Evolutionary conservation across 2,113 vertebrate genomes (phyloP), one percentile per base, ranked within the genome.

Genomic region (Vireo altiloquus): DNA sequence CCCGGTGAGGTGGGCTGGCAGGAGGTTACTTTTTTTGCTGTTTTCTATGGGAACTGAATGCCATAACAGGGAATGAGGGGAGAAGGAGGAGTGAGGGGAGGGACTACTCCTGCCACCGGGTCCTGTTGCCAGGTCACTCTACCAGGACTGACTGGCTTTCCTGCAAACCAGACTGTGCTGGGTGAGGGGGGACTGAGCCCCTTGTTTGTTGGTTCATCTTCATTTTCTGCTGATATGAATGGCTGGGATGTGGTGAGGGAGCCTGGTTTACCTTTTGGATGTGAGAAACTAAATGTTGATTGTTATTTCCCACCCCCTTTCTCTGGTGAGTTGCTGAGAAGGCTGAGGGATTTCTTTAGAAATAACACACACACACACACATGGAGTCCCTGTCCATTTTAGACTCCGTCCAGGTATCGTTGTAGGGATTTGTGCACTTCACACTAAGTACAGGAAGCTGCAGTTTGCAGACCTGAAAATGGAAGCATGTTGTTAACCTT

Each of bases 31-130:
- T 95, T 90, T 90, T 94, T 93, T 92, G 91, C 94, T 94, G 83
- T 95, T 93, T 96, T 96, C 95, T 96, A 91, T 95, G 97, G 97
- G 95, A 98, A 98, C 97, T 96, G 97, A 98, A 97, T 96, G 98
- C 97, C 98, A 98, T 98, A 97, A 95, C 60, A 66, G 96, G 37
- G 63, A 97, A 94, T 22, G 22, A 92, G 92, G 69, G 19, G 42
- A 57, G 64, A 20, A 49, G 91, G 96, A 97, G 94, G 86, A 91
- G 92, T 9, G 56, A 90, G 82, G 81, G 87, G 76, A 93, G 70
- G 80, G 6, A 24, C 64, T 92, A 89, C 90, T 96, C 68, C 71
- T 87, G 52, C 50, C 11, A 2, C 65, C 80, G 71, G 72, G 69
- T 89, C 86, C 88, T 33, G 6, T 31, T 12, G 12, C 78, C 3